phyloP scores from a whole-genome alignment of 2,797 vertebrate species.

The Phrynocephalus forsythii region DNA sequence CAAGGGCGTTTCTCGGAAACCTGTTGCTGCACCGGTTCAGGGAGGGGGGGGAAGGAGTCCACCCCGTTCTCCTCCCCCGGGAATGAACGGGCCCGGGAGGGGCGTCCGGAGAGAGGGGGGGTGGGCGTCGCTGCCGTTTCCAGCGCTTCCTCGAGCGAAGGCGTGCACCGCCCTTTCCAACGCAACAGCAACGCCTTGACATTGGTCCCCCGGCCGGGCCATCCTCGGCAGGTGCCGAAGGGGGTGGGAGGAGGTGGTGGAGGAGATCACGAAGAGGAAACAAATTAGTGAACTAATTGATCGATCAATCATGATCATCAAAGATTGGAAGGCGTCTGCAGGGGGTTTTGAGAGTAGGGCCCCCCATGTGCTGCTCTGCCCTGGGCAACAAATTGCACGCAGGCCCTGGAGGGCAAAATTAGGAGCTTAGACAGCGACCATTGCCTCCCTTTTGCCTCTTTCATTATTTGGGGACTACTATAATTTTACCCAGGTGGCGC shows the following conservation, averaged over 20 bases:
- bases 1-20: constrained; percentile 25
- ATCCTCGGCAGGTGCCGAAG: no score
- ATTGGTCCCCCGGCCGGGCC: no score
- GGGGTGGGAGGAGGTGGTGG: no score
- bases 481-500: no score
- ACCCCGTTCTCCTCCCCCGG: neutral
- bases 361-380: neutral
- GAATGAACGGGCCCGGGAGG: neutral
- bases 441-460: neutral
- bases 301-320: no score
- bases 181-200: neutral
- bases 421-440: neutral
- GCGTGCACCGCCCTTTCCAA: neutral
- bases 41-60: neutral
- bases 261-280: no score
- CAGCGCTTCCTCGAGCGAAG: neutral
- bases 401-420: neutral
- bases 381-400: neutral
- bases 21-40: neutral
- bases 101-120: no score
- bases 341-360: no score
- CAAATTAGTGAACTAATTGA: no score
- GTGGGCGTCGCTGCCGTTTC: neutral
- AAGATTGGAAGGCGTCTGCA: no score
- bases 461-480: no score